Percentiles rank a stretch among this genome's conserved stretches.
These are phyloP conservation scores for Sussaba pulchella DNA, from an alignment of 2,888 invertebrate species.

Conservation along the genomic window DNA sequence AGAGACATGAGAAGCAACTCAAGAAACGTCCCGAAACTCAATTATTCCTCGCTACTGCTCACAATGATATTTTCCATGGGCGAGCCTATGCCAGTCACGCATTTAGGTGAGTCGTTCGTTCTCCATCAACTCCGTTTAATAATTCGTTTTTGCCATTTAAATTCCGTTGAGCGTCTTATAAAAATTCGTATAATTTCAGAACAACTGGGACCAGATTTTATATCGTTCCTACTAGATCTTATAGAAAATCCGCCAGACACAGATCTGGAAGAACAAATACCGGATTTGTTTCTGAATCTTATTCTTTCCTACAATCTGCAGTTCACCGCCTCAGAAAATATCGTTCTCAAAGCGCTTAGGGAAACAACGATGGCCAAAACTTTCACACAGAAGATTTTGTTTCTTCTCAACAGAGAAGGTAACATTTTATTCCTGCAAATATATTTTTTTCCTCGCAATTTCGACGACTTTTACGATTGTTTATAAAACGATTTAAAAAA, in stretches of 20 bases:
- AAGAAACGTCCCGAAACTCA: conserved; percentile 91
- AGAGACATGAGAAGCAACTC: conserved; percentile 93
- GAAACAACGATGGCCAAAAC: conserved; percentile 91
- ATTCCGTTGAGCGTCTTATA: too few species aligned
- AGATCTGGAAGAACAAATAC: conserved; percentile 93
- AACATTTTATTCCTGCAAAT: conserved; percentile 68
- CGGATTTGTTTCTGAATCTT: conserved; percentile 93
- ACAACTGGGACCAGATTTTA: conserved; percentile 93
- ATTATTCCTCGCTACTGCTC: conserved; percentile 92
- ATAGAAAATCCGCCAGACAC: conserved; percentile 93
- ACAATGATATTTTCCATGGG: conserved; percentile 96
- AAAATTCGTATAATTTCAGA: conserved; percentile 86
- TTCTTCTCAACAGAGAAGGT: conserved; percentile 96
- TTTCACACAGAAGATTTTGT: conserved; percentile 95
- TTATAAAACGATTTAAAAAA: not conserved
- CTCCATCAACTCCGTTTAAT: not conserved
- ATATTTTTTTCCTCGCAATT: not conserved
- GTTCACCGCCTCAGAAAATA: conserved; percentile 89
- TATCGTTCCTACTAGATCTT: conserved; percentile 91
- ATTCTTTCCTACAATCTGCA: conserved; percentile 96
- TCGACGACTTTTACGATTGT: not conserved
- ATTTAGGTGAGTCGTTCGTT: conserved; percentile 88
- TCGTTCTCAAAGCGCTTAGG: conserved; percentile 90
- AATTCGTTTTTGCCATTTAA: conserved; percentile 26
- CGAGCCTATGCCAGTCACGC: conserved; percentile 94